Conservation (phyloP, 1,140 invertebrate genomes). For the Triops longicaudatus region DNA sequence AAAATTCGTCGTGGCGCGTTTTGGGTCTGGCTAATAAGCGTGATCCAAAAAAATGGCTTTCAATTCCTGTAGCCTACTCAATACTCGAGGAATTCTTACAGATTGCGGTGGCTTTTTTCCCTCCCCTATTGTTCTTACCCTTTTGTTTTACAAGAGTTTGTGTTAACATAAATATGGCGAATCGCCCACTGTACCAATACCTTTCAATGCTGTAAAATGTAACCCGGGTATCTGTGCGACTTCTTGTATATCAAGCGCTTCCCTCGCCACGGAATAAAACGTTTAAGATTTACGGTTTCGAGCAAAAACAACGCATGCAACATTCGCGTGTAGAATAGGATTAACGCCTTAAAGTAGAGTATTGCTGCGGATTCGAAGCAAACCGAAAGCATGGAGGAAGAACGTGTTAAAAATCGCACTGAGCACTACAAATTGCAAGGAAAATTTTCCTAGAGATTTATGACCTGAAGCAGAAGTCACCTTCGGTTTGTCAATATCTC, state of each 20-base stretch:
- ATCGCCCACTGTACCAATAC: background rate
- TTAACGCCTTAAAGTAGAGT: too few relatives aligned
- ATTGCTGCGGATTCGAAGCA: too few relatives aligned
- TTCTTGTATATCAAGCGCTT: constrained; percentile 11
- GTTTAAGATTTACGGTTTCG: background rate
- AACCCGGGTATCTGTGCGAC: background rate
- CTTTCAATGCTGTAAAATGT: background rate
- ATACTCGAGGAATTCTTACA: background rate
- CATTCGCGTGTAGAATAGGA: too few relatives aligned
- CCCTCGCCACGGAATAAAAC: constrained; percentile 2
- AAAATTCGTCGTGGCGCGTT: background rate
- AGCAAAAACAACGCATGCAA: too few relatives aligned
- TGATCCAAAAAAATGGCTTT: background rate
- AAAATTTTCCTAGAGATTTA: too few relatives aligned
- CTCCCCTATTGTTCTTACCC: background rate
- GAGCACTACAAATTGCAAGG: too few relatives aligned
- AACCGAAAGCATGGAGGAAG: too few relatives aligned
- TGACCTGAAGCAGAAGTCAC: too few relatives aligned
- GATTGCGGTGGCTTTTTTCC: constrained; percentile 3
- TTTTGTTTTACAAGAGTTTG: background rate
- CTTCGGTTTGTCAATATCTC: too few relatives aligned
- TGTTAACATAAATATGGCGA: background rate
- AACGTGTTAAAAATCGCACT: too few relatives aligned
- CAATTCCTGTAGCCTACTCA: background rate
- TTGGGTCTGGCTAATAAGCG: background rate